Base-by-base conservation (phyloP, 2,888 invertebrate species). In the Drosophila picticornis region DNA sequence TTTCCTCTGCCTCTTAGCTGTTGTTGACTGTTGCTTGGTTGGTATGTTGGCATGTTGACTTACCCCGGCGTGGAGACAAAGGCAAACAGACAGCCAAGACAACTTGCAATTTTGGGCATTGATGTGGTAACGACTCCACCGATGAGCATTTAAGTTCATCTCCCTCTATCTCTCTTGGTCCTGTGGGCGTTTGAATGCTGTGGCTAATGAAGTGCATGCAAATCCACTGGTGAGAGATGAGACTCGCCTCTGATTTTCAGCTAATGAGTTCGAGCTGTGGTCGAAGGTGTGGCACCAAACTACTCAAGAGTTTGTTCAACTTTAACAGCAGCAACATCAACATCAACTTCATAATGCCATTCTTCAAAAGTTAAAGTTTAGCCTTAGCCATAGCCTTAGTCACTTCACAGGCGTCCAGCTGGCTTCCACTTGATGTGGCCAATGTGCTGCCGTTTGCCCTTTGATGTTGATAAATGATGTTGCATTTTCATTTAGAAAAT, bases 391-490 rank as follows among this genome's bases (percentile, higher is more conserved):
- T 3, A 3, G 29, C 22, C 32, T 55, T 27, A n/a, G 75, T 71
- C 70, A 78, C 86, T 81, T 69, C 71, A 72, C 66, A 65, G 62
- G 61, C 55, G 64, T 61, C 61, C 46, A 73, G 32, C 55, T 27
- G 62, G 81, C 82, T 80, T 66, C 81, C 76, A 81, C 71, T 77
- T 73, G 79, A 79, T 77, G 83, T 53, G 70, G 77, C 79, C 88
- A 81, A 83, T 84, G 76, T 83, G 88, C 88, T 87, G 84, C 85
- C 71, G 78, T 78, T 82, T 76, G 78, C 68, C 40, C 40, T 52
- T 61, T 88, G 88, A 87, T 89, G 83, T 82, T 88, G 87, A 88
- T 88, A 88, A 88, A 89, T 88, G 87, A 88, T 88, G 88, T 82
- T 85, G 90, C 90, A 88, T 89, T 88, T 88, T 87, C 89, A 87